phyloP scores from a whole-genome alignment of 1,140 invertebrate species.

The Episyrphus balteatus region DNA sequence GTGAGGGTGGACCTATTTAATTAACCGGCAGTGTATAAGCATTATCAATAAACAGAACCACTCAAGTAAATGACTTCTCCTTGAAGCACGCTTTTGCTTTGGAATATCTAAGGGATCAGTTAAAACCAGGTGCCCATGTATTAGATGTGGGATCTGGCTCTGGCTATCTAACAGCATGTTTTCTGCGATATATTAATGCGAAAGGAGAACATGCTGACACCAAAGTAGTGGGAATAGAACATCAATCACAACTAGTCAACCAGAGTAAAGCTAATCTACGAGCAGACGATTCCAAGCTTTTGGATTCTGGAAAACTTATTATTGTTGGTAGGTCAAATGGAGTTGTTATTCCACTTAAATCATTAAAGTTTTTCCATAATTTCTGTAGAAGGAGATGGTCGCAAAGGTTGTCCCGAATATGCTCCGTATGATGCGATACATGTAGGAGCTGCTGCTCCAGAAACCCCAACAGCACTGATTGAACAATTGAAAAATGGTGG shows the following conservation, averaged over 20 bases:
- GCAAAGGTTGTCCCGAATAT: conserved; percentile 56
- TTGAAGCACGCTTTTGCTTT: conserved; percentile 82
- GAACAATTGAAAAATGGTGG: conserved; percentile 67
- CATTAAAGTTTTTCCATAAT: conserved; percentile 6
- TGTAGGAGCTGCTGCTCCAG: conserved; percentile 81
- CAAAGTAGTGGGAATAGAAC: conserved; percentile 76
- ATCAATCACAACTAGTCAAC: conserved; percentile 74
- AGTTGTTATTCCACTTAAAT: background rate
- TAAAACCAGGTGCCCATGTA: conserved; percentile 65
- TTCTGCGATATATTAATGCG: conserved; percentile 46
- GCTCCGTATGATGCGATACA: conserved; percentile 87
- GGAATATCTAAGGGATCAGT: conserved; percentile 74
- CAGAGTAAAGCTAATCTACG: conserved; percentile 63
- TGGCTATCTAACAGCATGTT: conserved; percentile 92
- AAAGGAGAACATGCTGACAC: conserved; percentile 51
- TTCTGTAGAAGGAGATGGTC: conserved; percentile 66
- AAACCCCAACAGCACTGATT: conserved; percentile 60
- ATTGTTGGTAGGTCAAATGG: conserved; percentile 49
- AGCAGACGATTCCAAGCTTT: conserved; percentile 56
- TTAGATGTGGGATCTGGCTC: conserved; percentile 94
- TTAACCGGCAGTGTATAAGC: no score
- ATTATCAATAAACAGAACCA: no score
- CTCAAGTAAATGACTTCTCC: no score
- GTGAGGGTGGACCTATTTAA: no score
- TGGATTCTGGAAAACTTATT: conserved; percentile 52